A percentile compares a stretch with the other conserved stretches of the same genome.
These are phyloP conservation scores for Netelia melanura DNA, from an alignment of 2,888 invertebrate genomes.

Conservation along the genomic window DNA sequence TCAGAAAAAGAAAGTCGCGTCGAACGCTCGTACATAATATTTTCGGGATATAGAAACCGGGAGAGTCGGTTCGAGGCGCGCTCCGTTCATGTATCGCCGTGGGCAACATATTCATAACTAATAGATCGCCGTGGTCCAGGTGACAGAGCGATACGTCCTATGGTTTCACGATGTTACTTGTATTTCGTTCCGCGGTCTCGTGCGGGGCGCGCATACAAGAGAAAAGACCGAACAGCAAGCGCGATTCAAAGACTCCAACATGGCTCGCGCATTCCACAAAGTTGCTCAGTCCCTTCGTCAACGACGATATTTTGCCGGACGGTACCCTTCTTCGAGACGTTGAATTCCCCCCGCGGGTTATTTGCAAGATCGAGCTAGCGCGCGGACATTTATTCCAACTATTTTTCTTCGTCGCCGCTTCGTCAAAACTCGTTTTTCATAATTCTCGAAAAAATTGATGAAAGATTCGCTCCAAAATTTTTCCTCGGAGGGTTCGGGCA, in stretches of 20 bases:
- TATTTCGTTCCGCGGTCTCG: slow-evolving; percentile 47
- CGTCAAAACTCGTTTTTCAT: too few species aligned
- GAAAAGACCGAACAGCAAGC: slow-evolving; percentile 59
- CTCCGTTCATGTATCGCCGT: slow-evolving; percentile 82
- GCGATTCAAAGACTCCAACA: slow-evolving; percentile 71
- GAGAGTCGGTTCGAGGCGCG: slow-evolving; percentile 68
- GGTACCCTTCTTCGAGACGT: background rate
- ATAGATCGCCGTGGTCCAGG: slow-evolving; percentile 83
- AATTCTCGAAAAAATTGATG: too few species aligned
- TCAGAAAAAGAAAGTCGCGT: slow-evolving; percentile 46
- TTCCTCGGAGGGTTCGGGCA: too few species aligned
- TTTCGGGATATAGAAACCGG: slow-evolving; percentile 74
- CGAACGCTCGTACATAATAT: slow-evolving; percentile 78
- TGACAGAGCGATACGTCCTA: slow-evolving; percentile 84
- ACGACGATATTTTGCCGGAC: slow-evolving; percentile 51
- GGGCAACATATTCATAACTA: slow-evolving; percentile 84
- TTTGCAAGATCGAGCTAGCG: background rate
- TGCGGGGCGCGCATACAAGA: slow-evolving; percentile 56
- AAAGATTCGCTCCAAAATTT: too few species aligned
- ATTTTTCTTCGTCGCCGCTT: background rate
- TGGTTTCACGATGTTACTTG: slow-evolving; percentile 79
- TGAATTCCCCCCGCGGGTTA: background rate
- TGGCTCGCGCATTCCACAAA: slow-evolving; percentile 80
- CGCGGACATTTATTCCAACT: background rate
- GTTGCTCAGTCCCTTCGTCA: slow-evolving; percentile 68